These are phyloP conservation scores for Aphis craccivora DNA, from an alignment of 1,140 invertebrate species.

Conservation along the genomic window DNA sequence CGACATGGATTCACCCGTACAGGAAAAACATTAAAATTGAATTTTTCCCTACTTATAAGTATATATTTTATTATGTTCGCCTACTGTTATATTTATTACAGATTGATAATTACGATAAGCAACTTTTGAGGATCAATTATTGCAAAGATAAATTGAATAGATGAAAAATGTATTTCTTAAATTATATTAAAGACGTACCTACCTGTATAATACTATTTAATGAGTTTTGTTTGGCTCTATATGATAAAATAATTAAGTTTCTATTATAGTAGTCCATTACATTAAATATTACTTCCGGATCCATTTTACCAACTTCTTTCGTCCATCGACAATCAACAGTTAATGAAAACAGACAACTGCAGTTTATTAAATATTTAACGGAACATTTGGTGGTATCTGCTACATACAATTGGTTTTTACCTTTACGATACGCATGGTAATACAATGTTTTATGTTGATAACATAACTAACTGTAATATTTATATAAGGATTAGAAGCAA, in stretches of 20 bases:
- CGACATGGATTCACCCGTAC: neutral
- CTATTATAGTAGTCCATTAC: neutral
- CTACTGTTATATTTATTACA: neutral
- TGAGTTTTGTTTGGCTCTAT: neutral
- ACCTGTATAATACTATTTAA: neutral
- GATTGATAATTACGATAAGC: constrained; percentile 43
- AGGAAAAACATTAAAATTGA: constrained; percentile 17
- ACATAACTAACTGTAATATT: neutral
- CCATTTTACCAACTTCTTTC: neutral
- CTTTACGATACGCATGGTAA: neutral
- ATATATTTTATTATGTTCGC: neutral
- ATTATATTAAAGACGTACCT: neutral
- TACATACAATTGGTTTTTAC: neutral
- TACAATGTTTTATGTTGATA: no score
- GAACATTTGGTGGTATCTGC: neutral
- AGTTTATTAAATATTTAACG: neutral
- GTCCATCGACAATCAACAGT: neutral
- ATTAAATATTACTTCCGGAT: neutral
- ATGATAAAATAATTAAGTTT: neutral
- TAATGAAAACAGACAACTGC: neutral
- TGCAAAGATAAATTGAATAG: constrained; percentile 24
- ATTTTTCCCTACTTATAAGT: neutral
- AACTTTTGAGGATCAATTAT: constrained; percentile 5
- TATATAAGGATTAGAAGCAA: neutral
- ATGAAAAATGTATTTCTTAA: neutral